Evolutionary conservation across 2,888 invertebrate genomes (phyloP).

Genomic region (Eupithecia dodoneata): DNA sequence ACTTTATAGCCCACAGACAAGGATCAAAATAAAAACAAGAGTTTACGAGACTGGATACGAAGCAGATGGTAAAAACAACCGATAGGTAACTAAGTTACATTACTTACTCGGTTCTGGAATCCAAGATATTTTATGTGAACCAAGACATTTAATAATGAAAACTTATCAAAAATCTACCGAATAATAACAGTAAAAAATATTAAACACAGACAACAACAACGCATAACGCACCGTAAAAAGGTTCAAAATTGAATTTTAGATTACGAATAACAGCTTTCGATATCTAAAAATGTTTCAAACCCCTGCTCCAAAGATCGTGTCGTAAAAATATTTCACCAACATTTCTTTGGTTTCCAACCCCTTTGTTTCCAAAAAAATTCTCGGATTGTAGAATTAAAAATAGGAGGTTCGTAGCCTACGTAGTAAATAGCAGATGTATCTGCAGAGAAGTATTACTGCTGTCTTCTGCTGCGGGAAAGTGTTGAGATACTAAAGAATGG

Average conservation of each 20-base stretch:
- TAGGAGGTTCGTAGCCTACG: neutral
- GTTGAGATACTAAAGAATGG: constrained; percentile 38
- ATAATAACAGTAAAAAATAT: neutral
- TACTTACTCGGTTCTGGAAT: neutral
- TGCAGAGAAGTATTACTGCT: constrained; percentile 45
- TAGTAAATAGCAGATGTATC: constrained; percentile 31
- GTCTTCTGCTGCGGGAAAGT: constrained; percentile 48
- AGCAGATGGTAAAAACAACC: constrained; percentile 21
- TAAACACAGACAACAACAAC: neutral
- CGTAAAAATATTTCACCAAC: neutral
- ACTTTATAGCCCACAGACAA: constrained; percentile 43
- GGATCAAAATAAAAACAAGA: constrained; percentile 29
- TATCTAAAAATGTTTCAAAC: neutral
- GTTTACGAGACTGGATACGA: constrained; percentile 16
- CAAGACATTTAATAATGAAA: neutral
- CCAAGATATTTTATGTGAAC: neutral
- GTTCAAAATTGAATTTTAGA: neutral
- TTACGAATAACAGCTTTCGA: neutral
- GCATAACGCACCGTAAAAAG: neutral
- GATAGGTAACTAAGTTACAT: neutral
- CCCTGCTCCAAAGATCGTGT: neutral
- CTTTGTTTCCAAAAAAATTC: neutral
- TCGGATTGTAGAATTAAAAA: neutral
- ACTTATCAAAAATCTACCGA: neutral
- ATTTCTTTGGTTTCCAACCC: neutral